Base-by-base conservation (phyloP, 2,113 vertebrate genomes). In the Ailuropoda melanoleuca region DNA sequence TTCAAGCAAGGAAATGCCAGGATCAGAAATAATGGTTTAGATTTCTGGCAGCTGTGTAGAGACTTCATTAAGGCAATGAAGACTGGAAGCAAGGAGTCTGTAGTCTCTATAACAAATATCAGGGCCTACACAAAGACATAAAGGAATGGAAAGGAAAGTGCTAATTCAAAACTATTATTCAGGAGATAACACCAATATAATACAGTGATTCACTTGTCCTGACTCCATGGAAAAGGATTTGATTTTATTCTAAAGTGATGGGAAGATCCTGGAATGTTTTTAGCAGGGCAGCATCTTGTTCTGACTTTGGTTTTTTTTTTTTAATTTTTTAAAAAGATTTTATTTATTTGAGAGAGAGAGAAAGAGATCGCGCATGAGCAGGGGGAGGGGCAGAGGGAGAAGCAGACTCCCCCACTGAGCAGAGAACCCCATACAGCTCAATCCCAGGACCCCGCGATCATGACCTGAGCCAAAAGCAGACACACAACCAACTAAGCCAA, bases 1-100 rank as follows among this genome's bases (percentile, higher is more conserved):
- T 95, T 68, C 96, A 84, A 96, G 77, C 23, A 92, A 70, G 60
- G 26, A 55, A 88, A 39, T 70, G 8, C 4, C 66, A 93, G 62
- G 26, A 68, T 93, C n/a, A 88, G 50, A 93, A 90, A 85, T 60
- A 96, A 55, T 64, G 43, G 21, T 48, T 95, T 74, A 55, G 26
- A 62, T 37, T 50, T 81, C 60, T 87, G 62, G 60, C 56, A 92
- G 64, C 77, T 93, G 29, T 55, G 60, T 62, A 19, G 62, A 85
- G 31, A 93, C 34, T 66, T 37, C 8, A 81, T 87, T 83, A 93
- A 37, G 21, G 55, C 46, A 56, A 86, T 64, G 23, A 95, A 81
- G 48, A 60, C 21, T n/a, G 58, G 39, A 93, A 68, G 29, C 48
- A 92, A 48, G 21, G 55, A 95, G 53, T 31, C 29, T 97, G 4